Conservation (phyloP, 2,888 invertebrate species). For the Morpho helenor region DNA sequence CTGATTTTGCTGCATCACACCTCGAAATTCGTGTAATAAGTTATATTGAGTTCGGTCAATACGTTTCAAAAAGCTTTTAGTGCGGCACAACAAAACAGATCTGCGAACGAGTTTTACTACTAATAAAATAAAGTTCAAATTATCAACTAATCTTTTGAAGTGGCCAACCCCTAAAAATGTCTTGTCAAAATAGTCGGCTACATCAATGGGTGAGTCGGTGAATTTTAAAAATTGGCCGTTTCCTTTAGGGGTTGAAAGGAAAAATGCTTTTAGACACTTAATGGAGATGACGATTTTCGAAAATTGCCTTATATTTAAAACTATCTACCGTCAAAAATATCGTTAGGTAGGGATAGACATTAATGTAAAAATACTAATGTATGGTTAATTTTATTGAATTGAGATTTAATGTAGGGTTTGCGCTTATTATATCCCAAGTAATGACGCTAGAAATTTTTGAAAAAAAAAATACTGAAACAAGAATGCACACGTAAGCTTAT, state of each 20-base stretch:
- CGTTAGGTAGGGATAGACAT: no score
- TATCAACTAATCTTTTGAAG: neutral
- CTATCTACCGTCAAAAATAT: neutral
- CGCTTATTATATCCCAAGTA: no score
- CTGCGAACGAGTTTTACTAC: neutral
- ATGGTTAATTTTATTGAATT: conserved; percentile 7
- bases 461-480: no score
- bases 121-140: neutral
- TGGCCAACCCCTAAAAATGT: conserved; percentile 34
- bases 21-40: conserved; percentile 2
- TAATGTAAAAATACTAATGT: neutral
- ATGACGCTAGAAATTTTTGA: no score
- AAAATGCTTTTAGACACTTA: conserved; percentile 34
- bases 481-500: no score
- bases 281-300: conserved; percentile 15
- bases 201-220: conserved; percentile 37
- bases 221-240: conserved; percentile 23
- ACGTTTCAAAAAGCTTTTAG: conserved; percentile 17
- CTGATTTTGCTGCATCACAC: conserved; percentile 9
- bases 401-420: no score
- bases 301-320: conserved; percentile 17
- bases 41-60: neutral
- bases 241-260: conserved; percentile 26
- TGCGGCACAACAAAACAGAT: conserved; percentile 7
- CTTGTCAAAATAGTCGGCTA: conserved; percentile 63